Base-by-base conservation (phyloP, 1,140 invertebrate species). In the Leptonema lineaticorne region DNA sequence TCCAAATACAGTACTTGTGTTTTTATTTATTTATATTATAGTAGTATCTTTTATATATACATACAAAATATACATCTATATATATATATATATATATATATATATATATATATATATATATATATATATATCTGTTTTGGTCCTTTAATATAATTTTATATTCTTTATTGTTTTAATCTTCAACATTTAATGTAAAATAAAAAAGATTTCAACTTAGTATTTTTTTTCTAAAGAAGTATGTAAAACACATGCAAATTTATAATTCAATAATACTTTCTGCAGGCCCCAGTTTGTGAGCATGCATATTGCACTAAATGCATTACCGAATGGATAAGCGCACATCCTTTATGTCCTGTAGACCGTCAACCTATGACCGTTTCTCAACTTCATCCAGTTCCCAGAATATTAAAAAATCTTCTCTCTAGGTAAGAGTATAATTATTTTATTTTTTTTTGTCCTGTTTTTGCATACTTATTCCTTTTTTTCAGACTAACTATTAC, bases 201-300 rank as follows among this genome's bases (percentile, higher is more conserved):
- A 9, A 5, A 26, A 57, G 22, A 26, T 5, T 57, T 28, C 14
- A 59, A 26, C 18, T 29, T 58, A 27, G 22, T 27, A 20, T 24
- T 45, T 63, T 41, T 18, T 33, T 9, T 22, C 26, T 22, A 7
- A 16, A 58, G 16, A 9, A 11, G 28, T 28, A 3, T 58, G 14
- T 58, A 4, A 14, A 7, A 53, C 20, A 53, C 6, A 16, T 48
- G 18, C n/a, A 28, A 58, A 58, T 22, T 11, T 3, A 4, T 26
- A 30, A 9, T 30, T 26, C 24, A 8, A 20, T 57, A 24, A n/a
- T n/a, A n/a, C n/a, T n/a, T 20, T 30, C 72, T 86, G 26, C 80
- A 98, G 94, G 94, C 94, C 67, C 93, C 94, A 37, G 88, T 90
- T 73, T 97, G 95, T 82, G 96, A 98, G 79, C 95, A 98, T 84